A percentile compares a stretch with the other conserved stretches of the same genome.
Evolutionary conservation across 2,888 invertebrate genomes (phyloP).

Genomic region (Ypsolopha scabrella): DNA sequence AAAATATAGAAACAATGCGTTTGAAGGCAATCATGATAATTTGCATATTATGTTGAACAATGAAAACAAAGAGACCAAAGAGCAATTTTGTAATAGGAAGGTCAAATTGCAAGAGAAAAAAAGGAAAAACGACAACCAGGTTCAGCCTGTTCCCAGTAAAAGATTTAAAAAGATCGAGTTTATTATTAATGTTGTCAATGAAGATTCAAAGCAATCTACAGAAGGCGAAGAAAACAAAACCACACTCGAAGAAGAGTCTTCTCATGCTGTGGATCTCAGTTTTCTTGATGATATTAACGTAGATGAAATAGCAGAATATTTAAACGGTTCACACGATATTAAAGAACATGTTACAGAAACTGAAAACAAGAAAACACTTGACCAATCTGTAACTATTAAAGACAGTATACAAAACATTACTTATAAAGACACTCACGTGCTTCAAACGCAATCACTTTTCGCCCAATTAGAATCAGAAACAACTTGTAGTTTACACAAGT

Average conservation of each 20-base stretch:
- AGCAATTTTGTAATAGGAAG: neutral
- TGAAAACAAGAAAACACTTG: too few relatives aligned
- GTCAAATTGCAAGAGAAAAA: neutral
- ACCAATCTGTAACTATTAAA: too few relatives aligned
- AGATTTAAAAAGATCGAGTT: neutral
- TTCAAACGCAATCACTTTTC: too few relatives aligned
- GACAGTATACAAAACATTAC: too few relatives aligned
- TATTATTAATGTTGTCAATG: neutral
- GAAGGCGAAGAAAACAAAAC: constrained; percentile 11
- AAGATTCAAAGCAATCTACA: constrained; percentile 1
- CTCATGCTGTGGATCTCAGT: constrained; percentile 27
- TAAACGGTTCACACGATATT: constrained; percentile 15
- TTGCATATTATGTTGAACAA: neutral
- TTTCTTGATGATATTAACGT: constrained; percentile 48
- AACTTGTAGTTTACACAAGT: too few relatives aligned
- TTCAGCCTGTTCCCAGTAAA: neutral
- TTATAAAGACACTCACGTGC: too few relatives aligned
- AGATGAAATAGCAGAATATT: constrained; percentile 42
- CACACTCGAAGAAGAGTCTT: constrained; percentile 2
- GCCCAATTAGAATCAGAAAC: too few relatives aligned
- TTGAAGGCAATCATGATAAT: neutral
- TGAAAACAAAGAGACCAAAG: neutral
- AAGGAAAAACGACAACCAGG: neutral
- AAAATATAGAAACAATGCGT: neutral
- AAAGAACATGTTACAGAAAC: too few relatives aligned